Evolutionary conservation across 2,113 vertebrate species (phyloP).

Genomic region (Gadus macrocephalus): DNA sequence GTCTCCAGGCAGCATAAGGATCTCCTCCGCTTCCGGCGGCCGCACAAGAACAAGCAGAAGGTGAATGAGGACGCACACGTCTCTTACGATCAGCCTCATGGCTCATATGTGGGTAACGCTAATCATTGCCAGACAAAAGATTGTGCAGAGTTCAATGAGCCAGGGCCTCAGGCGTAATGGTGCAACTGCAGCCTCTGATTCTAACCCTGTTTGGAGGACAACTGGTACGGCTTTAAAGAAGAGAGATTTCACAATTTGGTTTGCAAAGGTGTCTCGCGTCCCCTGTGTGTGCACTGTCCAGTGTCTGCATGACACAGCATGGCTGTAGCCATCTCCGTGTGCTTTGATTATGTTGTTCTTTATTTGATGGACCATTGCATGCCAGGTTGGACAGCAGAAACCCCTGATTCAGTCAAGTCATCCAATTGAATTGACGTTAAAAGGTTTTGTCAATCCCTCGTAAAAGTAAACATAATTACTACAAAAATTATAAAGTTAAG

Average conservation of each 20-base stretch:
- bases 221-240: no score
- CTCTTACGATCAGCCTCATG: not conserved
- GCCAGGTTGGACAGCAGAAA: not conserved
- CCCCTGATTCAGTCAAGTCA: not conserved
- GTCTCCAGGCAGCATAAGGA: conserved; percentile 97
- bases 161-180: no score
- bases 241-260: conserved; percentile 6
- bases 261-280: conserved; percentile 4
- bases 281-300: conserved; percentile 3
- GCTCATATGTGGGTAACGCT: not conserved
- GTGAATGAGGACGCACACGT: conserved; percentile 57
- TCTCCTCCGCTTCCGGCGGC: conserved; percentile 81
- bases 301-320: conserved; percentile 41
- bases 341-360: not conserved
- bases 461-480: no score
- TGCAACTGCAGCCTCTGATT: no score
- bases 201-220: no score
- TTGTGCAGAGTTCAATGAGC: no score
- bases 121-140: no score
- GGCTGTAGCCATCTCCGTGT: conserved; percentile 1
- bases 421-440: not conserved
- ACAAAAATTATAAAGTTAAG: no score
- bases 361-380: conserved; percentile 20
- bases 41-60: conserved; percentile 85
- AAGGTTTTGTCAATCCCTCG: no score